Evolutionary conservation across 2,888 invertebrate genomes (phyloP).

Genomic region (Melanostoma mellinum): DNA sequence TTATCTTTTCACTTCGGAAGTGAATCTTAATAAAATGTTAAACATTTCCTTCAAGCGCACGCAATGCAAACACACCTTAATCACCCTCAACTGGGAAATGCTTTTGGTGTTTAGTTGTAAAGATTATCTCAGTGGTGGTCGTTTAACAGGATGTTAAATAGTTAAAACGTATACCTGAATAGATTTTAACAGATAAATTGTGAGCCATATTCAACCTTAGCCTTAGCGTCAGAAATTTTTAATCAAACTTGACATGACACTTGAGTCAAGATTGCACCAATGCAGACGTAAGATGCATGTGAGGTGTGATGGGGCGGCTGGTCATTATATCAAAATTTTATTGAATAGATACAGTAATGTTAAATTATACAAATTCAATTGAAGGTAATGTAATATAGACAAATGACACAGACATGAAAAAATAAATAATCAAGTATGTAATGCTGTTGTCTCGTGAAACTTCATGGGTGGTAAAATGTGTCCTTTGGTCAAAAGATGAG

Average conservation of each 20-base stretch:
- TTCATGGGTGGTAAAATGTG: too few species aligned
- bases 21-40: slow-evolving; percentile 15
- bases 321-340: slow-evolving; percentile 1
- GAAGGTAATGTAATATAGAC: background rate
- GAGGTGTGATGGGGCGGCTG: background rate
- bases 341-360: background rate
- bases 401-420: background rate
- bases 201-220: background rate
- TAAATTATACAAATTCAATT: background rate
- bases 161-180: background rate
- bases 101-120: slow-evolving; percentile 12
- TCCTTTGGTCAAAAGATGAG: too few species aligned
- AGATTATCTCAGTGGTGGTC: slow-evolving; percentile 36
- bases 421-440: background rate
- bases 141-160: slow-evolving; percentile 33
- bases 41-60: slow-evolving; percentile 36
- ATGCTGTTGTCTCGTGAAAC: too few species aligned
- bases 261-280: background rate
- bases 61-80: slow-evolving; percentile 17
- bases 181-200: background rate
- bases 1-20: slow-evolving; percentile 50
- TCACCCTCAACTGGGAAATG: slow-evolving; percentile 1
- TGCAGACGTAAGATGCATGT: background rate
- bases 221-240: background rate
- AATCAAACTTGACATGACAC: background rate